phyloP scores from a whole-genome alignment of 2,797 vertebrate genomes.

The Selene dorsalis region DNA sequence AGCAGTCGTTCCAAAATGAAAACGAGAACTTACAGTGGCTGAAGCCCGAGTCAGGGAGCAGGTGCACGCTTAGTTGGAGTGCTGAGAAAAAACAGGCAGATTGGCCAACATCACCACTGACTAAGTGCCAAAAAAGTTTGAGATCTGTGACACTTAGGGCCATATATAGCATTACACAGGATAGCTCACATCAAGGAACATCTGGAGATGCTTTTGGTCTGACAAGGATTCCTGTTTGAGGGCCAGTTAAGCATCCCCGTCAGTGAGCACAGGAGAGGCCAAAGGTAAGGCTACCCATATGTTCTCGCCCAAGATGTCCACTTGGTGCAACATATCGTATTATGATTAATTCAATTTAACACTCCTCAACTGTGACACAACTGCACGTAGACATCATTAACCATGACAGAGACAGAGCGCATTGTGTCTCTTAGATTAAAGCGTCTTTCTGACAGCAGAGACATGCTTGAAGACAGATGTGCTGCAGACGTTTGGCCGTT shows the following conservation, averaged over 20 bases:
- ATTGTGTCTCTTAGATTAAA: conserved; percentile 46
- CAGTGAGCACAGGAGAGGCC: conserved; percentile 15
- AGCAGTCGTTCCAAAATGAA: conserved; percentile 5
- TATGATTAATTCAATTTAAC: conserved; percentile 41
- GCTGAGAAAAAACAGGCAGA: conserved; percentile 27
- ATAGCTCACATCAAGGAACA: conserved; percentile 41
- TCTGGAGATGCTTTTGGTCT: conserved; percentile 55
- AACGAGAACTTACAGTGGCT: neutral
- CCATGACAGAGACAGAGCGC: conserved; percentile 18
- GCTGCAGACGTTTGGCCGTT: conserved; percentile 29
- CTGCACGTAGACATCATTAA: conserved; percentile 44
- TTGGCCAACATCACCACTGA: conserved; percentile 30
- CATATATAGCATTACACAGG: conserved; percentile 33
- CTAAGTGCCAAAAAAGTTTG: conserved; percentile 25
- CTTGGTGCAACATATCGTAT: conserved; percentile 13
- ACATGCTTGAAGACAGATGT: conserved; percentile 34
- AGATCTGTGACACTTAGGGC: conserved; percentile 29
- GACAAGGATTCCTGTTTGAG: conserved; percentile 43
- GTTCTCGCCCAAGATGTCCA: conserved; percentile 15
- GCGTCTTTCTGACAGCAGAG: conserved; percentile 8
- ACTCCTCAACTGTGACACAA: conserved; percentile 22
- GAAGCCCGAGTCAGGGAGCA: conserved; percentile 15
- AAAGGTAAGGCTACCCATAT: conserved; percentile 10
- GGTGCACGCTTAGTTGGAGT: conserved; percentile 20
- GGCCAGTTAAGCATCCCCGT: conserved; percentile 30